Percentiles rank a stretch among this genome's conserved stretches.
These are phyloP conservation scores for Sciaenops ocellatus DNA, from an alignment of 2,797 vertebrate species.

Conservation along the genomic window DNA sequence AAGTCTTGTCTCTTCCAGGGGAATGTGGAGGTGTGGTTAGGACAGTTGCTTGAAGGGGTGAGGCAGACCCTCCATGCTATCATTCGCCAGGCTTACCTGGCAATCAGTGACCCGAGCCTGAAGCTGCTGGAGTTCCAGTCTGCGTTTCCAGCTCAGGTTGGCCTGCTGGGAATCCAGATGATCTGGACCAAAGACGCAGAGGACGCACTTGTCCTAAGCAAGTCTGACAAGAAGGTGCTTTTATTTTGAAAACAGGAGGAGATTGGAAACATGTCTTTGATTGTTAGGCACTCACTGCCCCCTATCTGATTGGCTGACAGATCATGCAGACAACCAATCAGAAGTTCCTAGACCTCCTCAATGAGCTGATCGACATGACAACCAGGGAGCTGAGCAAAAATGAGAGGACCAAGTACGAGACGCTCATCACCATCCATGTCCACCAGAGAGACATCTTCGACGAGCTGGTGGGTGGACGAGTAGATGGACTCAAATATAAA, in stretches of 20 bases:
- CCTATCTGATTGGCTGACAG: slow-evolving; percentile 63
- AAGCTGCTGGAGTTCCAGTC: slow-evolving; percentile 88
- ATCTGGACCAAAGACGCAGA: slow-evolving; percentile 91
- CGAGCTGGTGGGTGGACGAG: slow-evolving; percentile 83
- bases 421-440: slow-evolving; percentile 91
- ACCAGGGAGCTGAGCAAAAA: slow-evolving; percentile 87
- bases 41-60: slow-evolving; percentile 85
- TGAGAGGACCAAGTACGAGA: slow-evolving; percentile 90
- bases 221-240: slow-evolving; percentile 89
- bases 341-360: slow-evolving; percentile 89
- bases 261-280: neutral
- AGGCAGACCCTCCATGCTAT: slow-evolving; percentile 87
- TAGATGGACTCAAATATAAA: rapidly evolving
- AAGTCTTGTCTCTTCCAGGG: slow-evolving; percentile 75
- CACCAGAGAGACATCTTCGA: slow-evolving; percentile 93
- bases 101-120: slow-evolving; percentile 82
- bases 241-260: neutral
- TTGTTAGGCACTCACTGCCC: neutral
- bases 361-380: slow-evolving; percentile 90
- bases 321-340: slow-evolving; percentile 89
- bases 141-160: slow-evolving; percentile 89
- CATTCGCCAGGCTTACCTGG: slow-evolving; percentile 85
- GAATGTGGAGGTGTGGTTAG: slow-evolving; percentile 90
- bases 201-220: slow-evolving; percentile 85
- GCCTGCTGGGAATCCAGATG: slow-evolving; percentile 91